Percentiles rank a stretch among this genome's conserved stretches.
These are phyloP conservation scores for Loxodonta africana DNA, from an alignment of 2,113 vertebrate species.

Conservation along the genomic window DNA sequence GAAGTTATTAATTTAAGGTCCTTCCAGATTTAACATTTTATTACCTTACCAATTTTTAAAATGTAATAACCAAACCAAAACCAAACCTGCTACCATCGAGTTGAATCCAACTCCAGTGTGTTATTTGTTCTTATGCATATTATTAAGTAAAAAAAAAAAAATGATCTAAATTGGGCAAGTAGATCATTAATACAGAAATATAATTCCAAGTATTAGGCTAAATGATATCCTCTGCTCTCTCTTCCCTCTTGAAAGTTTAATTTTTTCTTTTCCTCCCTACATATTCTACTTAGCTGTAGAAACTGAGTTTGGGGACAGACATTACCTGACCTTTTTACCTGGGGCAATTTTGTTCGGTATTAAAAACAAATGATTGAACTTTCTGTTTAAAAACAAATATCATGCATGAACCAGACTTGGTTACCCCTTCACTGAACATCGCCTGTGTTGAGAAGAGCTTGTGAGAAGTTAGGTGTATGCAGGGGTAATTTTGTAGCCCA, in stretches of 20 bases:
- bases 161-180: not conserved
- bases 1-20: not conserved
- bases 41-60: constrained; percentile 16
- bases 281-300: not conserved
- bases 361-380: not conserved
- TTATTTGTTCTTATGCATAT: not conserved
- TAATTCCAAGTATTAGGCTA: not conserved
- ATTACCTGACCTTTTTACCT: not conserved
- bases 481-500: not conserved
- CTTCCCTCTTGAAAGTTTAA: not conserved
- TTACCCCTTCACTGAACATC: not conserved
- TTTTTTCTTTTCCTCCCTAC: not conserved
- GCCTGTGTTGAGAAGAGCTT: not conserved
- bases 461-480: accelerated
- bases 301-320: not conserved
- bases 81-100: too few species aligned
- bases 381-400: not conserved
- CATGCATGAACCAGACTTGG: not conserved
- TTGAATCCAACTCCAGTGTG: not conserved
- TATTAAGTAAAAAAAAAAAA: constrained; percentile 1
- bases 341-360: not conserved
- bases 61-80: not conserved
- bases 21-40: not conserved
- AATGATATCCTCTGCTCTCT: not conserved
- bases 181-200: not conserved